Base-by-base conservation (phyloP, 2,888 invertebrate species). In the Drosophila pullipes region DNA sequence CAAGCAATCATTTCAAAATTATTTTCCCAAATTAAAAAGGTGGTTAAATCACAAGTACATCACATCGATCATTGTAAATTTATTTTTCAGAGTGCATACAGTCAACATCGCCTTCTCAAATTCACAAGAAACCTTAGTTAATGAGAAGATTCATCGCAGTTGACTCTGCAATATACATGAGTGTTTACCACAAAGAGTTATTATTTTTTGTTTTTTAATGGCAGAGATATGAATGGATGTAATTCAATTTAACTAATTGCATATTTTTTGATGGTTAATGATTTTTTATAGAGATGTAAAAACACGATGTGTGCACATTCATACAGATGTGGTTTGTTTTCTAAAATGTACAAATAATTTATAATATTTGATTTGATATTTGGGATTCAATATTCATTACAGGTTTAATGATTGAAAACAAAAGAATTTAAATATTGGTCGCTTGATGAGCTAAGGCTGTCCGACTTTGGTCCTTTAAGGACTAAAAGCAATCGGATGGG, bases 361-460 rank as follows among this genome's bases (percentile, higher is more conserved):
- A 28, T 10, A 9, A 25, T 52, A 28, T 1, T 22, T 28, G n/a
- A 33, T 62, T 62, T 25, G 33, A 52, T 30, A 41, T 22, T 35
- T 53, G 18, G 28, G 37, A 37, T 28, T 37, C 6, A 39, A 39
- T 28, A 68, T 33, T 49, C 37, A 33, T 37, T 54, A 64, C 55
- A 61, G 57, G 35, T 60, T 57, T 57, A 9, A 37, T 18, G 55
- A 54, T 52, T 39, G 41, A 16, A 52, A 47, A 52, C 25, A 52
- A 57, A 75, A 41, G 35, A 60, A 58, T 64, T 69, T 49, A 64
- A 10, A 16, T 3, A 31, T 33, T 28, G 53, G 35, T 69, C n/a
- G 50, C 28, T 5, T 37, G 41, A 31, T 18, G 31, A 44, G 49
- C 18, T n/a, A 30, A 54, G 25, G 37, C 30, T 35, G 5, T 47